Percentiles rank a stretch among this genome's conserved stretches.
These are phyloP conservation scores for Myathropa florea DNA, from an alignment of 2,888 invertebrate genomes.

Conservation along the genomic window DNA sequence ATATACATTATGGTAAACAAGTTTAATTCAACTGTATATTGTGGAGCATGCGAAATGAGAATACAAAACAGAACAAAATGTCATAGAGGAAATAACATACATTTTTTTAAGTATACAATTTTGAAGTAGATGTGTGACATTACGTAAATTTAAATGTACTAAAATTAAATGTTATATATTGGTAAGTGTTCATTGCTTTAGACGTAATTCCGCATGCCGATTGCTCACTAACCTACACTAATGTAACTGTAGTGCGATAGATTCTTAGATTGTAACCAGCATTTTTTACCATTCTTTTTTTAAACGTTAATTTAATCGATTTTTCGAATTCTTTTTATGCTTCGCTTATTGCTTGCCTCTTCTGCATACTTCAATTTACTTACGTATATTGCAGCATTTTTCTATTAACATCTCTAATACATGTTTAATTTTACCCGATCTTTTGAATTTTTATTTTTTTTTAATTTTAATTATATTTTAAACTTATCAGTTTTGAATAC, in stretches of 20 bases:
- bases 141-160: slow-evolving; percentile 14
- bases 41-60: slow-evolving; percentile 11
- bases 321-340: slow-evolving; percentile 38
- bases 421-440: slow-evolving; percentile 29
- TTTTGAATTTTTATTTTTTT: not conserved
- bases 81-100: not conserved
- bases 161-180: slow-evolving; percentile 29
- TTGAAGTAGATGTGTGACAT: slow-evolving; percentile 12
- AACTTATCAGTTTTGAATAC: not conserved
- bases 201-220: slow-evolving; percentile 28
- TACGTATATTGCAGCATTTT: slow-evolving; percentile 12
- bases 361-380: slow-evolving; percentile 39
- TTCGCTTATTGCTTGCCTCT: slow-evolving; percentile 67
- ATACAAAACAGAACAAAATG: not conserved
- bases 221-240: not conserved
- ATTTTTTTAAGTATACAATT: not conserved
- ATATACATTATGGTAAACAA: not conserved
- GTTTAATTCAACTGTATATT: not conserved
- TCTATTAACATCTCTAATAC: slow-evolving; percentile 14
- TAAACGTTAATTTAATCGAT: not conserved
- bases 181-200: slow-evolving; percentile 60
- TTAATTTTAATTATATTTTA: slow-evolving; percentile 1
- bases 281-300: not conserved
- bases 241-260: not conserved
- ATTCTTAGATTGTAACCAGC: not conserved